Evolutionary conservation across 2,888 invertebrate species (phyloP).

Genomic region (Tromatobia lineatoria): DNA sequence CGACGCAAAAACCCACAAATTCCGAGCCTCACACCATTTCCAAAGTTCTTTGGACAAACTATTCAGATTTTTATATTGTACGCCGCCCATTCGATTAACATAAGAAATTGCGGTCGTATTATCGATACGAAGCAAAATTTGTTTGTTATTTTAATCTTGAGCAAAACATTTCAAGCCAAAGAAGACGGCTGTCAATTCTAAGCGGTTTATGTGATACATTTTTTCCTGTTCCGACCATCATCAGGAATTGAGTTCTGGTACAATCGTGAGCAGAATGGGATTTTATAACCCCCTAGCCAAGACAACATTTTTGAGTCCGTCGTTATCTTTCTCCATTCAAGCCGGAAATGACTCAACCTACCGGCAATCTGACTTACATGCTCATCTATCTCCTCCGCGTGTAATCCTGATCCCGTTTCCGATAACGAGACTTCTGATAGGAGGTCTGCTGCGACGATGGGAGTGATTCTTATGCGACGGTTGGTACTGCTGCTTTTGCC

Average conservation of each 20-base stretch:
- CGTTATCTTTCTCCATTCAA: constrained; percentile 34
- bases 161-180: constrained; percentile 62
- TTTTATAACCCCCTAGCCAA: constrained; percentile 61
- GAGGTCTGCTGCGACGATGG: not conserved
- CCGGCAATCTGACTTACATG: constrained; percentile 58
- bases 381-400: constrained; percentile 10
- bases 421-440: not conserved
- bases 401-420: not conserved
- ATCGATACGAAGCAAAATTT: constrained; percentile 64
- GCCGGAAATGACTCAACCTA: constrained; percentile 41
- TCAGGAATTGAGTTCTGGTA: constrained; percentile 21
- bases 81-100: constrained; percentile 62
- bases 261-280: constrained; percentile 40
- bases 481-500: not conserved
- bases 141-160: constrained; percentile 14
- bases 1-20: not conserved
- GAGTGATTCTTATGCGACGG: not conserved
- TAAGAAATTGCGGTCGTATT: constrained; percentile 66
- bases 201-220: constrained; percentile 7
- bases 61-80: constrained; percentile 24
- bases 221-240: constrained; percentile 25
- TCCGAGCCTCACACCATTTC: constrained; percentile 54
- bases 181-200: constrained; percentile 32
- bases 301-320: constrained; percentile 44
- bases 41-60: constrained; percentile 32